Evolutionary conservation across 2,888 invertebrate species (phyloP), one percentile per base, ranked within the genome.

Genomic region (Leucophora obtusa): DNA sequence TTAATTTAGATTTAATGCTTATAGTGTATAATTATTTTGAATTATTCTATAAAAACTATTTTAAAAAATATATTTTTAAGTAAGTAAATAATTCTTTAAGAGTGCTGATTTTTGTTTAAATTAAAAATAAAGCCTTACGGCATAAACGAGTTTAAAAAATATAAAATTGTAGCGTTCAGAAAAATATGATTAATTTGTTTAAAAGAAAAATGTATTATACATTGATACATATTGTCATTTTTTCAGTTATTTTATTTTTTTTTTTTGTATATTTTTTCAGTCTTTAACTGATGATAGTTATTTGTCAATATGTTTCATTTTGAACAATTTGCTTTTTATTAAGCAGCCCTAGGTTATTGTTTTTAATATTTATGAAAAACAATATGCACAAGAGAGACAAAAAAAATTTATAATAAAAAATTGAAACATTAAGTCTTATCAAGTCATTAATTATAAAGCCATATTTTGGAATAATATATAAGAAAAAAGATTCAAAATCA

Each of bases 371-470:
- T 73, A 76, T 69, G 63, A 65, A 56, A 59, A 14, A 63, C 21
- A 56, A 68, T 47, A 65, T 14, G 11, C n/a, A 14, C 28, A 28
- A 28, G 69, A 60, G 60, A n/a, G 50, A 50, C 7, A 50, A 63
- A 18, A 43, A 69, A 63, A 63, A 53, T 59, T 6, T 28, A 21
- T 6, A 15, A 28, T 7, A 54, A 79, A 74, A 77, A 76, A 77
- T 66, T 74, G 51, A 70, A 56, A 66, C 77, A 77, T 81, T 77
- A 81, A 56, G 81, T 66, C 66, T 74, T 77, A 81, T 81, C 77
- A 77, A 73, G 81, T 66, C 73, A 81, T 81, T 81, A 71, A 77
- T 71, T 81, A 77, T 21, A 53, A 62, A 81, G 73, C 43, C 73
- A 70, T 65, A 80, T 71, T 78, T 79, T 69, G 51, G 18, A 59